Evolutionary conservation across 2,888 invertebrate species (phyloP).

Genomic region (Limnephilus auricula): DNA sequence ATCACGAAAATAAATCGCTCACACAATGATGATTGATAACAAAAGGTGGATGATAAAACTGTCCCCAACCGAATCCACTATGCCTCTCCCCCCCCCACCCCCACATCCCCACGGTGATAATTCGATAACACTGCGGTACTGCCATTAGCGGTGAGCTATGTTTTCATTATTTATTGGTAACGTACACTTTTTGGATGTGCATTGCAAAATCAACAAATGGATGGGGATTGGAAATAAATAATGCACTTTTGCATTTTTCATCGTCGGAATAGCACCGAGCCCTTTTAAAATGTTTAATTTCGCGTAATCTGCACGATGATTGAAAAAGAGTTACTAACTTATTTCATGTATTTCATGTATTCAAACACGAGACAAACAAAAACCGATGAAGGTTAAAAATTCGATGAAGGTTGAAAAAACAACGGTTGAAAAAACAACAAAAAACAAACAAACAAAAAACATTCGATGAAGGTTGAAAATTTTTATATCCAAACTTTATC

Average conservation of each 20-base stretch:
- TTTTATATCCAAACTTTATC: not conserved
- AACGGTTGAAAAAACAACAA: no score
- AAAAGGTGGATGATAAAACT: conserved; percentile 2
- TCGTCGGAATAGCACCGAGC: not conserved
- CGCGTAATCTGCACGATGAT: not conserved
- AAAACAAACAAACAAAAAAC: not conserved
- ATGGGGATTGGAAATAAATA: not conserved
- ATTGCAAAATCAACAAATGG: not conserved
- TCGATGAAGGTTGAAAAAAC: not conserved
- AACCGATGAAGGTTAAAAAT: no score
- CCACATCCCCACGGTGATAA: conserved; percentile 52
- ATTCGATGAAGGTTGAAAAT: not conserved
- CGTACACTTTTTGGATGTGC: not conserved
- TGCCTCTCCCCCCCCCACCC: not conserved
- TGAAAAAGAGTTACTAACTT: not conserved
- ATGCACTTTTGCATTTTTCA: not conserved
- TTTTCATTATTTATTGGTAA: conserved; percentile 54
- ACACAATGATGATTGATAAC: not conserved
- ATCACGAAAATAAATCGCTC: not conserved
- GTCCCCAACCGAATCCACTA: not conserved
- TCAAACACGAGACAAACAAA: not conserved
- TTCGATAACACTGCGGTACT: conserved; percentile 58
- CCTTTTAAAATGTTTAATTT: not conserved
- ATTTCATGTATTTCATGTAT: no score
- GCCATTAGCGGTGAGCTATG: conserved; percentile 57